Percentiles rank a stretch among this genome's conserved stretches.
Evolutionary conservation across 2,113 vertebrate species (phyloP).

Genomic region (Hyperopisus bebe): DNA sequence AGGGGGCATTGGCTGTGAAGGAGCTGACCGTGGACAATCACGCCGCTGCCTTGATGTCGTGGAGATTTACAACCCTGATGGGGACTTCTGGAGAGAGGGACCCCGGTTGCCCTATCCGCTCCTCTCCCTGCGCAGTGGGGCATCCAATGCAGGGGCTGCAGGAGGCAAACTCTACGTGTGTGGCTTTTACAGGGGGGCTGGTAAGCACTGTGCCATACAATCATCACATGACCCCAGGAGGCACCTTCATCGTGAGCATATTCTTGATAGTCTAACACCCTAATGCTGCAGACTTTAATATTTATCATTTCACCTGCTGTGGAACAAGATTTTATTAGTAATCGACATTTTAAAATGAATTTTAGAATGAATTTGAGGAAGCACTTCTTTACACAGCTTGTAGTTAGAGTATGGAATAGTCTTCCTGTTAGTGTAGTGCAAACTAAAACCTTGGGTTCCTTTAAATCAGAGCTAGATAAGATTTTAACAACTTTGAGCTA

Average conservation of each 20-base stretch:
- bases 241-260: background rate
- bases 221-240: background rate
- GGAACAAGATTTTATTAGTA: background rate
- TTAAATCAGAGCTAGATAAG: too few species aligned
- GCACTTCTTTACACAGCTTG: too few species aligned
- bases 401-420: too few species aligned
- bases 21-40: conserved; percentile 74
- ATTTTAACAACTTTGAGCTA: too few species aligned
- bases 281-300: background rate
- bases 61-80: conserved; percentile 82
- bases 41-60: conserved; percentile 77
- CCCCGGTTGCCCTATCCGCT: conserved; percentile 70
- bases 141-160: conserved; percentile 62
- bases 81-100: conserved; percentile 79
- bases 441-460: too few species aligned
- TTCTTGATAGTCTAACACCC: background rate
- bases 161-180: conserved; percentile 82
- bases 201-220: conserved; percentile 47
- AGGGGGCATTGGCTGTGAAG: conserved; percentile 88
- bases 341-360: too few species aligned
- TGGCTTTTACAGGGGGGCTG: conserved; percentile 76
- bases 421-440: too few species aligned
- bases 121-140: conserved; percentile 73
- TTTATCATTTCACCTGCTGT: background rate
- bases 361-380: too few species aligned